Evolutionary conservation across 2,797 vertebrate species (phyloP).

Genomic region (Oreortyx pictus): DNA sequence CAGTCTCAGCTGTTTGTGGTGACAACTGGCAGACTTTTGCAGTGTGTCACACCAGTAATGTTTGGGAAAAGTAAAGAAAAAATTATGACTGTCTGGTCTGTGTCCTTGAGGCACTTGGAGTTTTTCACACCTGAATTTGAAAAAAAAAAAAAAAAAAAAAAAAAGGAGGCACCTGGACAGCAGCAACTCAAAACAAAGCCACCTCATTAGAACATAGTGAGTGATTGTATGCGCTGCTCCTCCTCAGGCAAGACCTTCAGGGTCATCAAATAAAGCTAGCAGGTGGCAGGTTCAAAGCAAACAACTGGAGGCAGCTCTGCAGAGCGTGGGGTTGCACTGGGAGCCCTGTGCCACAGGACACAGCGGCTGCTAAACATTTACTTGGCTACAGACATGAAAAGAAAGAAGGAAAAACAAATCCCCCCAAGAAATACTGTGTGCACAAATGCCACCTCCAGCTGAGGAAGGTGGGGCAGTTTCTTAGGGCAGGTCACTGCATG

Average conservation of each 20-base stretch:
- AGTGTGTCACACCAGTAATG: fast-evolving
- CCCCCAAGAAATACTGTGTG: background rate
- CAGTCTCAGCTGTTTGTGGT: background rate
- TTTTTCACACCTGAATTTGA: background rate
- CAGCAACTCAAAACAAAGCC: background rate
- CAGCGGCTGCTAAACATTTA: background rate
- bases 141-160: background rate
- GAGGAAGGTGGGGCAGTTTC: background rate
- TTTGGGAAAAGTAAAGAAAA: background rate
- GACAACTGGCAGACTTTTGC: background rate
- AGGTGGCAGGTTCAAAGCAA: constrained; percentile 52
- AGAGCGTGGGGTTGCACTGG: background rate
- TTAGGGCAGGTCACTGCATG: background rate
- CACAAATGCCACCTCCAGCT: background rate
- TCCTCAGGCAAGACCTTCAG: constrained; percentile 26
- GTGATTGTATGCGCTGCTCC: background rate
- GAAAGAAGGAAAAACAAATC: background rate
- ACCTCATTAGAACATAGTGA: background rate
- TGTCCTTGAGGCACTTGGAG: background rate
- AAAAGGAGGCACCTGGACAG: background rate
- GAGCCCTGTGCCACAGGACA: background rate
- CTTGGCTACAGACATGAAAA: background rate
- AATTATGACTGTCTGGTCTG: background rate
- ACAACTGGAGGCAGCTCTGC: background rate
- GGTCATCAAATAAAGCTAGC: constrained; percentile 41